Conservation (phyloP, 2,888 invertebrate genomes). For the Rosalia funebris region DNA sequence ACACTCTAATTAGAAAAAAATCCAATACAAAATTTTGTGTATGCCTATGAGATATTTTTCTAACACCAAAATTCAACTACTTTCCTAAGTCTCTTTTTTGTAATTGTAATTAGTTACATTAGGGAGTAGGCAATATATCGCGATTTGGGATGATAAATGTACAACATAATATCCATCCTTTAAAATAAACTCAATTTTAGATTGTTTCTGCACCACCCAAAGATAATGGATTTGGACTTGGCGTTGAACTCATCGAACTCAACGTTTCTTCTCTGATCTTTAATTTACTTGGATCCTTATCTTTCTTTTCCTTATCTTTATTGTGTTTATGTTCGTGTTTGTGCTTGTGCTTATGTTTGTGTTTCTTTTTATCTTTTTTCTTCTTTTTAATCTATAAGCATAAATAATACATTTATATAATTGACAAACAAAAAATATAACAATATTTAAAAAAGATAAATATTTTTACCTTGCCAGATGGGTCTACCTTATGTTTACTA, state of each 20-base stretch:
- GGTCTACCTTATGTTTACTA: constrained; percentile 63
- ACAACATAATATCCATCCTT: too few relatives aligned
- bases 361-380: constrained; percentile 85
- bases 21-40: too few relatives aligned
- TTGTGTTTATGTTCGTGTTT: constrained; percentile 71
- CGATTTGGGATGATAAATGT: too few relatives aligned
- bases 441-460: neutral
- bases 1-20: too few relatives aligned
- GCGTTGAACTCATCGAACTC: constrained; percentile 80
- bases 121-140: too few relatives aligned
- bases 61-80: too few relatives aligned
- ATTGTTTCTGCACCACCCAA: constrained; percentile 47
- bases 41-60: too few relatives aligned
- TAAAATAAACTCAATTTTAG: too few relatives aligned
- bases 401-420: neutral
- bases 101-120: too few relatives aligned
- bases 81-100: too few relatives aligned
- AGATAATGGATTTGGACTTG: constrained; percentile 70
- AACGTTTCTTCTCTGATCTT: constrained; percentile 79
- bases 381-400: constrained; percentile 70
- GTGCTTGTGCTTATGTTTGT: constrained; percentile 91
- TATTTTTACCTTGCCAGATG: constrained; percentile 67
- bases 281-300: constrained; percentile 68
- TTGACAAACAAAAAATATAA: neutral
- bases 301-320: constrained; percentile 67